A percentile compares a stretch with the other conserved stretches of the same genome.
phyloP scores from a whole-genome alignment of 64 coral and sea anemone species.

The Porites australiensis region DNA sequence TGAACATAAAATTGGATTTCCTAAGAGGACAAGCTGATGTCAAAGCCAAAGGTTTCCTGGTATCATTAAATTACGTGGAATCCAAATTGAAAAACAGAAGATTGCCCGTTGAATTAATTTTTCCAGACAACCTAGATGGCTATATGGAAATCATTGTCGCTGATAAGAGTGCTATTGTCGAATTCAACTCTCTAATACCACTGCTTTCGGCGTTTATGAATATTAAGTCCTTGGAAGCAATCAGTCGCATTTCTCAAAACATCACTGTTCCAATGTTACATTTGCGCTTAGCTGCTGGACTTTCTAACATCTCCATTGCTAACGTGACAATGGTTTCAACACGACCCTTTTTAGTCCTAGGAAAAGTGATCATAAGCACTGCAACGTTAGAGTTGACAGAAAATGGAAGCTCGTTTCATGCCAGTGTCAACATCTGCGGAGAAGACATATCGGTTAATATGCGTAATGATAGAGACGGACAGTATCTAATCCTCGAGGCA shows the following conservation, averaged over 20 bases:
- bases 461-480: neutral
- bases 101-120: constrained; percentile 7
- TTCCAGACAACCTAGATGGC: neutral
- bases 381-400: constrained; percentile 4
- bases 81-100: neutral
- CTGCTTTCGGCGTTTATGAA: neutral
- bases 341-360: neutral
- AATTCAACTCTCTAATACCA: neutral
- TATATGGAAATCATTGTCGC: no score
- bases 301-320: constrained; percentile 10
- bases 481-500: neutral
- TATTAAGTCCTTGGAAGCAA: neutral
- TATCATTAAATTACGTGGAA: neutral
- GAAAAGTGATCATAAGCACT: neutral
- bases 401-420: neutral
- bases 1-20: constrained; percentile 7
- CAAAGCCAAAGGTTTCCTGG: neutral
- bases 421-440: neutral
- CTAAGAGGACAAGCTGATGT: neutral
- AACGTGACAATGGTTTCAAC: neutral
- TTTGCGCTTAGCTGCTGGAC: neutral
- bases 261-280: neutral
- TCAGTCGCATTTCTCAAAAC: neutral
- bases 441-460: neutral
- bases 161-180: neutral